phyloP scores from a whole-genome alignment of 2,888 invertebrate genomes.

The Amphipoea lucens region DNA sequence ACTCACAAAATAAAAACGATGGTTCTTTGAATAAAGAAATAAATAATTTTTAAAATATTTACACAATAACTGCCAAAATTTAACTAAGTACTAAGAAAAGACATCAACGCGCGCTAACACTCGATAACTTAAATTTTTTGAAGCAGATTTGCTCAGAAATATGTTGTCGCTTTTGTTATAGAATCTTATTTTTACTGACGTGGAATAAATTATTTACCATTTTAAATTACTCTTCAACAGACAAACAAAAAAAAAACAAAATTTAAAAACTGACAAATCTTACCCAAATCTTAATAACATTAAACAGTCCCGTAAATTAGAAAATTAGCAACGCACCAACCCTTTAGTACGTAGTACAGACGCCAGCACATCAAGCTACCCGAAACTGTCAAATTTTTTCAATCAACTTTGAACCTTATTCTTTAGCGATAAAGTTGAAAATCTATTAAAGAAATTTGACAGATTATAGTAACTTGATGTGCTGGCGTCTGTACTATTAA shows the following conservation, averaged over 20 bases:
- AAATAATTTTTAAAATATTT: neutral
- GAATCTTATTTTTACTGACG: neutral
- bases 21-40: too few species aligned
- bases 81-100: constrained; percentile 55
- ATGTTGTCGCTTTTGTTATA: neutral
- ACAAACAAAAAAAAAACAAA: constrained; percentile 13
- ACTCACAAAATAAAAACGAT: neutral
- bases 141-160: neutral
- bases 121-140: neutral
- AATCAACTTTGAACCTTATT: too few species aligned
- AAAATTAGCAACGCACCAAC: constrained; percentile 87
- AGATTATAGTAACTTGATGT: too few species aligned
- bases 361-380: too few species aligned
- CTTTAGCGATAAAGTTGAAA: too few species aligned
- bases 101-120: constrained; percentile 66
- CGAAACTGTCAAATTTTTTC: too few species aligned
- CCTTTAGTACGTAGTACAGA: constrained; percentile 69
- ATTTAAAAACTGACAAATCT: constrained; percentile 41
- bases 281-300: constrained; percentile 30
- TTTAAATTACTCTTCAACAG: neutral
- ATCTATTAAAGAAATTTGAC: too few species aligned
- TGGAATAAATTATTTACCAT: neutral
- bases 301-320: constrained; percentile 74
- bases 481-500: too few species aligned
- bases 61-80: neutral